Conservation (phyloP, 2,113 vertebrate genomes). For the Procavia capensis region DNA sequence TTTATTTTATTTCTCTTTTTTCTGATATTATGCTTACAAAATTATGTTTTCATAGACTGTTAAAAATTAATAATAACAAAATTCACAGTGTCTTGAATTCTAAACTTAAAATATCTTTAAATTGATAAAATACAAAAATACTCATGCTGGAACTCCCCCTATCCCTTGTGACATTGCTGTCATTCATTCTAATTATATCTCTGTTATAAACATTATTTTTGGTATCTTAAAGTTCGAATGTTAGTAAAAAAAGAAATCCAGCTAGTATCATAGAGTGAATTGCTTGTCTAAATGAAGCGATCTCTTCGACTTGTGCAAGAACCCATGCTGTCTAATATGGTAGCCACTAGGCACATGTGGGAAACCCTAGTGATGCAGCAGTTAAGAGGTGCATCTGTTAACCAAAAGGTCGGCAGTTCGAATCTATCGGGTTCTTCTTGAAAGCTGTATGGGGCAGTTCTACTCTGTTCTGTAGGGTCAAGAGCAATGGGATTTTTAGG, state of each 20-base stretch:
- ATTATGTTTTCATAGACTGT: neutral
- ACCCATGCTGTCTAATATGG: neutral
- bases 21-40: neutral
- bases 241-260: no score
- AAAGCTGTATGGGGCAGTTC: no score
- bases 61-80: neutral
- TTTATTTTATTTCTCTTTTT: neutral
- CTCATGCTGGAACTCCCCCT: neutral
- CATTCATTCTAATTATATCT: no score
- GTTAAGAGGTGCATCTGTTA: no score
- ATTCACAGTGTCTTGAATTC: neutral
- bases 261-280: neutral
- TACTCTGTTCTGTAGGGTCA: no score
- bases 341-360: neutral
- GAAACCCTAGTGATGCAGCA: no score
- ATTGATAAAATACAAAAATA: neutral
- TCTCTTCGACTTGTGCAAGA: neutral
- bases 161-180: no score
- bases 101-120: neutral
- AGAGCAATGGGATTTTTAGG: no score
- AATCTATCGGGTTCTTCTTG: no score
- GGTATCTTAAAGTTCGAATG: no score
- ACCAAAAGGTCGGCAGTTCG: no score
- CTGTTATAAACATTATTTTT: no score
- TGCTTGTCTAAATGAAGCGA: neutral